These are phyloP conservation scores for Orcinus orca DNA, from an alignment of 2,113 vertebrate genomes.

Conservation along the genomic window DNA sequence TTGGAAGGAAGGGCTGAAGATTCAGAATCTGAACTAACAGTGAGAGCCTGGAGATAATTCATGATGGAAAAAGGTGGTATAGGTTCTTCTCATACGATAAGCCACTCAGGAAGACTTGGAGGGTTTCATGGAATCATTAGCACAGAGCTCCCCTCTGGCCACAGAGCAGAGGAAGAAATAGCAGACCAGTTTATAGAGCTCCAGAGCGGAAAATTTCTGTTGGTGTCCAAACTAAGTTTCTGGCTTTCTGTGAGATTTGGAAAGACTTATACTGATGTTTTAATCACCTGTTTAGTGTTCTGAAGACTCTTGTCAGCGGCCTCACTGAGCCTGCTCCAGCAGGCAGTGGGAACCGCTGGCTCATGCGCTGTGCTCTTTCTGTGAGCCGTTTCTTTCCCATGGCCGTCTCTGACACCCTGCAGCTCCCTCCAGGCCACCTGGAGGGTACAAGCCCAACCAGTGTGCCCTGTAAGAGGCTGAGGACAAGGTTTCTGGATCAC, in stretches of 20 bases:
- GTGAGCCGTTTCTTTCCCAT: conserved; percentile 61
- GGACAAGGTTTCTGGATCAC: conserved; percentile 9
- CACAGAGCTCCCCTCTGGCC: conserved; percentile 64
- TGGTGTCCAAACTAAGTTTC: conserved; percentile 76
- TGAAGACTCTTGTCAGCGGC: conserved; percentile 63
- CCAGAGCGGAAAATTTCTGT: conserved; percentile 73
- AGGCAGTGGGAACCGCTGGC: conserved; percentile 66
- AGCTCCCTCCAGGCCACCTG: conserved; percentile 19
- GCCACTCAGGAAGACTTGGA: conserved; percentile 51
- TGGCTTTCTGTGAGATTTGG: conserved; percentile 74
- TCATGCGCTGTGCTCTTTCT: neutral
- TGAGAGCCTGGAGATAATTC: conserved; percentile 30
- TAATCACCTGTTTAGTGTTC: conserved; percentile 80
- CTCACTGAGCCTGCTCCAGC: conserved; percentile 65
- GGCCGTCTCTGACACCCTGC: conserved; percentile 20
- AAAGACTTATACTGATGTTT: conserved; percentile 78
- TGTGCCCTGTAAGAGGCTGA: neutral
- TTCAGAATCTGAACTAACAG: conserved; percentile 33
- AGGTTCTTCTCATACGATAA: conserved; percentile 47
- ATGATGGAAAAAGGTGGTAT: conserved; percentile 51
- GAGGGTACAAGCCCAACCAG: conserved; percentile 29
- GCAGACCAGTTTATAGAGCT: conserved; percentile 61
- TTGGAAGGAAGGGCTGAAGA: conserved; percentile 17
- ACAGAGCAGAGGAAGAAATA: conserved; percentile 63
- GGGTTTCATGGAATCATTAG: conserved; percentile 65